A percentile compares a stretch with the other conserved stretches of the same genome.
phyloP scores from a whole-genome alignment of 2,113 vertebrate genomes.

The Anolis carolinensis region DNA sequence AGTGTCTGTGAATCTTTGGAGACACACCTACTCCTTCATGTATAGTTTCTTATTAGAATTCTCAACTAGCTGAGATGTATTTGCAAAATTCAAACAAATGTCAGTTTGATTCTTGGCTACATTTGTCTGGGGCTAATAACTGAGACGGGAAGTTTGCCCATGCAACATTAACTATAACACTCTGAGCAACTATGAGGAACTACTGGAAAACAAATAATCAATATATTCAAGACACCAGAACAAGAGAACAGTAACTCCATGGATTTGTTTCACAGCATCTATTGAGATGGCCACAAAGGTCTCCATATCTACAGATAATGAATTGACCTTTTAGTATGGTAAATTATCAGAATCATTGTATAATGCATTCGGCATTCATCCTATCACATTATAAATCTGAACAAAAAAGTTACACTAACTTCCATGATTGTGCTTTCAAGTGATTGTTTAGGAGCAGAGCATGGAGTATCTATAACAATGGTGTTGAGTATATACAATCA shows the following conservation, averaged over 20 bases:
- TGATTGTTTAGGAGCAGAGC: neutral
- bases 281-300: neutral
- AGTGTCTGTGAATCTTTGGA: too few relatives aligned
- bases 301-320: neutral
- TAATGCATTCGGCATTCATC: neutral
- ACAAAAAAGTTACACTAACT: neutral
- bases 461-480: neutral
- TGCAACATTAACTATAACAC: too few relatives aligned
- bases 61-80: neutral
- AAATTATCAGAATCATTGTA: neutral
- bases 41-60: neutral
- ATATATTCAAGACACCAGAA: neutral
- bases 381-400: neutral
- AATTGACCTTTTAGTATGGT: too few relatives aligned
- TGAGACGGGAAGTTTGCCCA: neutral
- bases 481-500: neutral
- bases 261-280: neutral
- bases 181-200: neutral
- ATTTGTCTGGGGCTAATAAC: neutral
- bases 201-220: neutral
- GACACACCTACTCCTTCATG: neutral
- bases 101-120: neutral
- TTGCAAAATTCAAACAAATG: neutral
- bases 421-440: neutral
- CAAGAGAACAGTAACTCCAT: neutral